Evolutionary conservation across 2,797 vertebrate species (phyloP).

Genomic region (Gephyroberyx darwinii): DNA sequence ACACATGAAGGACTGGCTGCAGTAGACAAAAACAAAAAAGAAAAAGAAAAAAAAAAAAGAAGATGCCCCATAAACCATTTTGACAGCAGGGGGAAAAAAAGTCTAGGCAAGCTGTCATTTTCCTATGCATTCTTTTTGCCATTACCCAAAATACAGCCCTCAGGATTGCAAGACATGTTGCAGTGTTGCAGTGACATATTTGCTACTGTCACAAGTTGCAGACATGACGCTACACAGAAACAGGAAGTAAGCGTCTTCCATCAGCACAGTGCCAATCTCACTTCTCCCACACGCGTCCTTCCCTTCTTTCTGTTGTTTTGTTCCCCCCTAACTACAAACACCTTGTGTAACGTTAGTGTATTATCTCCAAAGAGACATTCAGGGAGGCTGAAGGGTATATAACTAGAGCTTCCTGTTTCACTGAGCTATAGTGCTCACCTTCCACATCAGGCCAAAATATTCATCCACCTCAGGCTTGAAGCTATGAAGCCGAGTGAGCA

Average conservation of each 20-base stretch:
- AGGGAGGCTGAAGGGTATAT: neutral
- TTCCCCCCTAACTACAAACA: constrained; percentile 2
- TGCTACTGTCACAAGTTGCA: constrained; percentile 1
- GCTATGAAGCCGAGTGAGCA: constrained; percentile 75
- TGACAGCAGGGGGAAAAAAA: neutral
- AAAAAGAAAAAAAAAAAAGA: neutral
- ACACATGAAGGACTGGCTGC: neutral
- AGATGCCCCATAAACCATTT: neutral
- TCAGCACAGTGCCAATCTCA: constrained; percentile 56
- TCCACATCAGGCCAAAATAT: constrained; percentile 86
- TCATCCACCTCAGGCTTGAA: constrained; percentile 82
- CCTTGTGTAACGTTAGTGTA: neutral
- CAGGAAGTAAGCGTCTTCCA: constrained; percentile 50
- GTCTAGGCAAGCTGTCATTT: neutral
- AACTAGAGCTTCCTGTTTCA: neutral
- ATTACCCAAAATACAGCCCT: neutral
- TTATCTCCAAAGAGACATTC: neutral
- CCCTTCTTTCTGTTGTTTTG: constrained; percentile 14
- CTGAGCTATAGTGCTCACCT: constrained; percentile 68
- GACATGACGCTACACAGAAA: constrained; percentile 7
- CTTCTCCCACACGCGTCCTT: constrained; percentile 27
- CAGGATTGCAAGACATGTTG: constrained; percentile 26
- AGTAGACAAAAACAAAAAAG: neutral
- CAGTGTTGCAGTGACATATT: too few species aligned
- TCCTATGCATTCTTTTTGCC: neutral